Base-by-base conservation (phyloP, 1,140 invertebrate genomes). In the Meteorus sp. region DNA sequence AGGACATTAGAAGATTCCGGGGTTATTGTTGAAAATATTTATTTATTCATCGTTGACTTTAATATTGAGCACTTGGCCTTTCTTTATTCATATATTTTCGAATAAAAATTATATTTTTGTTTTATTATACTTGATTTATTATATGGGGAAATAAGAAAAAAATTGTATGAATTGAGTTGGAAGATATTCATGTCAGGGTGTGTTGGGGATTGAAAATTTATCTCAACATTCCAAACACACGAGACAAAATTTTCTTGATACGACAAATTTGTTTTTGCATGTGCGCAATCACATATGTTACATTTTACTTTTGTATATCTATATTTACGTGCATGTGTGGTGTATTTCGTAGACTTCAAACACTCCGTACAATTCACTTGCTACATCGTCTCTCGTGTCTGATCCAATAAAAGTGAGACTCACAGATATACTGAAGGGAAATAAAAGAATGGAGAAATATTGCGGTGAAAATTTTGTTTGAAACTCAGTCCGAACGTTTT, bases 391-490 rank as follows among this genome's bases (percentile, higher is more conserved):
- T 55, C 45, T 33, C 52, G n/a, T 31, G 15, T 35, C 33, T 63
- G 61, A 63, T 63, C 47, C 53, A 63, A 63, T 63, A 63, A 61
- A 56, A 48, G 31, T 25, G 9, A n/a, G n/a, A n/a, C n/a, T n/a
- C 23, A 47, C 8, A 41, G 37, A 41, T 17, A 43, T 50, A 27
- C 13, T 35, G 19, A 25, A 4, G 35, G 25, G 15, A 20, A 3
- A 23, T 25, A 22, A 25, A 8, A 47, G 1, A 9, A 20, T 2
- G 20, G 25, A n/a, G 22, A 47, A 23, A 47, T n/a, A 48, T 22
- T 22, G 22, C n/a, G 45, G 23, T n/a, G 17, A 51, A 6, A 25
- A 33, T 33, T 31, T 15, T 4, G 13, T 25, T 17, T 22, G 20
- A 37, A 2, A 29, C 37, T 15, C 29, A 23, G 7, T 57, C 9